phyloP scores from a whole-genome alignment of 1,140 invertebrate species.

The Aphidius gifuensis region DNA sequence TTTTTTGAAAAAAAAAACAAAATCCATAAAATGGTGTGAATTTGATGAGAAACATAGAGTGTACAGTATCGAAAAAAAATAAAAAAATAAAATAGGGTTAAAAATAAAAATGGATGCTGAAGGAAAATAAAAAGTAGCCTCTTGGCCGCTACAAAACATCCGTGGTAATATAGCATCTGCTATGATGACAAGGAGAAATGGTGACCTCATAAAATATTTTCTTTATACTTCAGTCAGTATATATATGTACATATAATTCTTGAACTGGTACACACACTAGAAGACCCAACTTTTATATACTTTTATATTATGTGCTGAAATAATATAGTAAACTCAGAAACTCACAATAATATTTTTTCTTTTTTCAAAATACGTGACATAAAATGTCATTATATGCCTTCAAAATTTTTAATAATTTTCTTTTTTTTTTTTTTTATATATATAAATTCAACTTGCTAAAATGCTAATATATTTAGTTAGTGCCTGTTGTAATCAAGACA shows the following conservation, averaged over 20 bases:
- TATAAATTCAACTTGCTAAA: too few species aligned
- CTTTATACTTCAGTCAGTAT: conserved; percentile 3
- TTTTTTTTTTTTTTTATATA: too few species aligned
- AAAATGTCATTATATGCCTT: too few species aligned
- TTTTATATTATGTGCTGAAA: too few species aligned
- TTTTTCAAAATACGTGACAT: too few species aligned
- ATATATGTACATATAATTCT: conserved; percentile 2
- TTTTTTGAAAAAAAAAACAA: conserved; percentile 2
- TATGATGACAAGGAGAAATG: conserved; percentile 3
- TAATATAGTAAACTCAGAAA: too few species aligned
- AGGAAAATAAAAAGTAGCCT: neutral
- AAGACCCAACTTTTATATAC: too few species aligned
- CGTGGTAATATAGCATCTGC: neutral
- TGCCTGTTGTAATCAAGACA: too few species aligned
- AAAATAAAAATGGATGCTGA: neutral
- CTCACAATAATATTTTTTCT: too few species aligned
- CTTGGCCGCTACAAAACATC: conserved; percentile 3
- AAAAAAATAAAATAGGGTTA: neutral
- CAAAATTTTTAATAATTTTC: too few species aligned
- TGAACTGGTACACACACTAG: conserved; percentile 1
- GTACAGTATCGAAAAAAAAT: neutral
- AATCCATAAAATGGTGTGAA: conserved; percentile 2
- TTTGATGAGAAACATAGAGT: conserved; percentile 7
- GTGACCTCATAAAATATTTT: conserved; percentile 27
- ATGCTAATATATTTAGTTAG: too few species aligned